Percentiles rank a stretch among this genome's conserved stretches.
These are phyloP conservation scores for Eristalinus sepulchralis DNA, from an alignment of 2,888 invertebrate genomes.

Conservation along the genomic window DNA sequence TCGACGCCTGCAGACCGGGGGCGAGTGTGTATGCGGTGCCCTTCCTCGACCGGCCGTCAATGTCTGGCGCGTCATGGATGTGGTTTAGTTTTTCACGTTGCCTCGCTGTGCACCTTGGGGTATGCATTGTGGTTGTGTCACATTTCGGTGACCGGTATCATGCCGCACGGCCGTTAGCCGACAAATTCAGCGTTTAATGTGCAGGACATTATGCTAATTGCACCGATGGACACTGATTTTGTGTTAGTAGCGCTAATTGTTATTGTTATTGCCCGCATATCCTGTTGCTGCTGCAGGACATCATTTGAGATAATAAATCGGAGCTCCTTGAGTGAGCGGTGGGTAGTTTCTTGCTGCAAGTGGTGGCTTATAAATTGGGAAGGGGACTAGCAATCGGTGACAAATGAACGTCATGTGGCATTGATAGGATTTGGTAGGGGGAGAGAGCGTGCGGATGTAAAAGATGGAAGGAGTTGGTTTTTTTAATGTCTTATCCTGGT, in stretches of 20 bases:
- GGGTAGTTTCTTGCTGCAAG: not conserved
- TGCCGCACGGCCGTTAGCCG: slow-evolving; percentile 13
- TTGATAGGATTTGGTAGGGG: too few species aligned
- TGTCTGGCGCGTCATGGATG: slow-evolving; percentile 2
- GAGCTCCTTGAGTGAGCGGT: not conserved
- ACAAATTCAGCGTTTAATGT: slow-evolving; percentile 30
- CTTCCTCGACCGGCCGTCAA: not conserved
- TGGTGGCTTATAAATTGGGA: not conserved
- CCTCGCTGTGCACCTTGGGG: slow-evolving; percentile 22
- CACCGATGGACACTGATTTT: slow-evolving; percentile 50
- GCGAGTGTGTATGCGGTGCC: not conserved
- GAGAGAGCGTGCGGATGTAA: too few species aligned
- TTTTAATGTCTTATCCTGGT: too few species aligned
- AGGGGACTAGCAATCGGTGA: not conserved
- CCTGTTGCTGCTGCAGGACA: slow-evolving; percentile 67
- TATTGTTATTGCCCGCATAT: slow-evolving; percentile 51
- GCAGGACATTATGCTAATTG: slow-evolving; percentile 64
- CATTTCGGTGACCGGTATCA: slow-evolving; percentile 37
- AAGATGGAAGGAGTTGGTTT: too few species aligned
- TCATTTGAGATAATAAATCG: slow-evolving; percentile 51
- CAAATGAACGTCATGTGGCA: too few species aligned
- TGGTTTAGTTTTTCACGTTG: slow-evolving; percentile 15
- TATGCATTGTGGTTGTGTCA: slow-evolving; percentile 53
- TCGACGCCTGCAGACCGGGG: not conserved
- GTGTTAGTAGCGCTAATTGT: slow-evolving; percentile 62